phyloP scores from a whole-genome alignment of 2,888 invertebrate genomes.

The Yponomeuta evonymella region DNA sequence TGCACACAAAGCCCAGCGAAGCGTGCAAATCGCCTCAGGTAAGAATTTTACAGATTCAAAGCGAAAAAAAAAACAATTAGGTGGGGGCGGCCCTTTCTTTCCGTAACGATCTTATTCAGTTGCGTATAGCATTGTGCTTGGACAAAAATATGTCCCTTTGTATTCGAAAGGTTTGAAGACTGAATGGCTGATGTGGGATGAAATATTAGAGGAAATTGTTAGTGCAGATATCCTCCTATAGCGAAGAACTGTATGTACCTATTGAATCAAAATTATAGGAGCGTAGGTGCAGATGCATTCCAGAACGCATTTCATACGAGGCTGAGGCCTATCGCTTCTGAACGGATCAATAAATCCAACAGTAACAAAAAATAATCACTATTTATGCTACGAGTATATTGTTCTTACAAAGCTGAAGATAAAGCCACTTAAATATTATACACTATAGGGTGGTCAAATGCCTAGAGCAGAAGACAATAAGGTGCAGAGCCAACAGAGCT shows the following conservation, averaged over 20 bases:
- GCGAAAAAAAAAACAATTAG: constrained; percentile 7
- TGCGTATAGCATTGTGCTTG: constrained; percentile 8
- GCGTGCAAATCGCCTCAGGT: constrained; percentile 12
- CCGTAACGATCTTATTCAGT: constrained; percentile 2
- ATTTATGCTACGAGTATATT: too few species aligned
- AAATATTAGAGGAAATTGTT: constrained; percentile 10
- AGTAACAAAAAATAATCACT: background rate
- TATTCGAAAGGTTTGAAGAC: constrained; percentile 1
- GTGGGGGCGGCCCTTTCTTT: background rate
- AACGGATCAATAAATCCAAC: background rate
- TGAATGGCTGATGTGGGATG: constrained; percentile 8
- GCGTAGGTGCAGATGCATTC: background rate
- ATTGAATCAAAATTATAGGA: background rate
- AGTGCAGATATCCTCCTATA: background rate
- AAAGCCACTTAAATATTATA: too few species aligned
- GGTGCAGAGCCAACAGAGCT: background rate
- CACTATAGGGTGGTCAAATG: too few species aligned
- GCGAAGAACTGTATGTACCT: background rate
- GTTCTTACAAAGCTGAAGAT: too few species aligned
- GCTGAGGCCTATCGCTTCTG: background rate
- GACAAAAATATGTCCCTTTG: background rate
- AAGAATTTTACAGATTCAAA: constrained; percentile 7
- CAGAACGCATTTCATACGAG: background rate
- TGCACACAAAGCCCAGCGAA: constrained; percentile 4
- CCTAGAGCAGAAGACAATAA: background rate